Evolutionary conservation across 2,113 vertebrate genomes (phyloP).

Genomic region (Odontesthes bonariensis): DNA sequence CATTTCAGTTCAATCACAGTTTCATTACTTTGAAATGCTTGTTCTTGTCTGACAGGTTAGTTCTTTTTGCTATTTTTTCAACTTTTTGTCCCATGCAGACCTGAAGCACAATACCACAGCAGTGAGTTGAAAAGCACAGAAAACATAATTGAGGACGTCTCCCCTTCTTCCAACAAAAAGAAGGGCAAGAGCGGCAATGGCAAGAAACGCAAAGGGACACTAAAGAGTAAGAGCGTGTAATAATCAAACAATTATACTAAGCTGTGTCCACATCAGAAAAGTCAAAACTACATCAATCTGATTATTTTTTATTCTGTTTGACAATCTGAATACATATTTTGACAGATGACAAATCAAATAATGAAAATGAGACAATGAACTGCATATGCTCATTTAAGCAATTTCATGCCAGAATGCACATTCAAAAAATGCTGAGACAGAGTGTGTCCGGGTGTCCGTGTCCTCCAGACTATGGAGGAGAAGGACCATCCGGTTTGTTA

Average conservation of each 20-base stretch:
- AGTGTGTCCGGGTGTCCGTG: no score
- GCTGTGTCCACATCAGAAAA: not conserved
- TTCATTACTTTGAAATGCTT: not conserved
- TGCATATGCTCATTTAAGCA: no score
- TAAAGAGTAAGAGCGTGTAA: constrained; percentile 73
- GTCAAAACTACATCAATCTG: no score
- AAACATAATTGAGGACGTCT: constrained; percentile 40
- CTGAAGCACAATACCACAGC: not conserved
- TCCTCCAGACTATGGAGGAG: no score
- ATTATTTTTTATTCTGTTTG: no score
- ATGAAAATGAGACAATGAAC: no score
- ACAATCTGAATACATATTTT: no score
- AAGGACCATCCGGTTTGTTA: no score
- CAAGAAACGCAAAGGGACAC: constrained; percentile 78
- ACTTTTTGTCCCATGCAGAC: constrained; percentile 31
- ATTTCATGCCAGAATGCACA: no score
- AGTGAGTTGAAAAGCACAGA: constrained; percentile 15
- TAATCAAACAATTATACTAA: no score
- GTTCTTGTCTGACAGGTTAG: not conserved
- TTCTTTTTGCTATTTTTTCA: not conserved
- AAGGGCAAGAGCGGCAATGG: constrained; percentile 59
- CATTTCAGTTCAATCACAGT: not conserved
- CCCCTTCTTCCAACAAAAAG: constrained; percentile 35
- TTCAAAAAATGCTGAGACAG: no score
- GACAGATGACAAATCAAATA: no score